phyloP scores from a whole-genome alignment of 53 echinoderm and acorn worm species.

The Temnopleurus reevesii region DNA sequence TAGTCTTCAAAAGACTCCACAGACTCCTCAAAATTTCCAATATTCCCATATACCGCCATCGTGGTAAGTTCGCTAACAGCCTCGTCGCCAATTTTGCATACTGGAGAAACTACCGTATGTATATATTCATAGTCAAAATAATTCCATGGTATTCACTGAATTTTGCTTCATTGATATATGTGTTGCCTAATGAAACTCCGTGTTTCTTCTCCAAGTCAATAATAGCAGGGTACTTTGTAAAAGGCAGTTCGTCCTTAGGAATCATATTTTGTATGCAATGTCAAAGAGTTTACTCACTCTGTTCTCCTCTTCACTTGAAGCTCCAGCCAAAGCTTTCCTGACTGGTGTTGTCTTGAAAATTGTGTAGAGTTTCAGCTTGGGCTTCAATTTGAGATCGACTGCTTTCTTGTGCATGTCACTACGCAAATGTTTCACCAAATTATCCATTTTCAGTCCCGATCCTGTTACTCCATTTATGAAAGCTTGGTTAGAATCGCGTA shows the following conservation, averaged over 20 bases:
- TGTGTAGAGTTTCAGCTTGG: conserved; percentile 29
- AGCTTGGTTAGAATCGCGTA: conserved; percentile 12
- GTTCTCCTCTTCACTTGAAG: conserved; percentile 20
- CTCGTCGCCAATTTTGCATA: too few species aligned
- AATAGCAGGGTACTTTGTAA: conserved; percentile 54
- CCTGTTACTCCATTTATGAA: conserved; percentile 31
- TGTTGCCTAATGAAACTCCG: conserved; percentile 49
- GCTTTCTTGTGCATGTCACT: conserved; percentile 61
- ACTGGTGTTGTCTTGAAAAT: conserved; percentile 52
- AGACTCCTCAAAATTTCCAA: background rate
- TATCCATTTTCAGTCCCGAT: conserved; percentile 47
- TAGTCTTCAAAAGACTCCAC: background rate
- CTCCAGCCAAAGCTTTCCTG: conserved; percentile 25
- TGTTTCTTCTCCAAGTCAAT: conserved; percentile 49
- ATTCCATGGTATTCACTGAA: conserved; percentile 56
- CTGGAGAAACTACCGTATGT: too few species aligned
- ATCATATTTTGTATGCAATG: conserved; percentile 54
- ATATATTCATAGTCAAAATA: too few species aligned
- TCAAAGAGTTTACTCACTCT: conserved; percentile 46
- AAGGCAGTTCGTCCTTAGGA: conserved; percentile 51
- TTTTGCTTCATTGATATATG: conserved; percentile 35
- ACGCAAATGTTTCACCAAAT: conserved; percentile 35
- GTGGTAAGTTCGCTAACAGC: too few species aligned
- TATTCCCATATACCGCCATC: background rate
- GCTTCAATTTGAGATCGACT: background rate